Conservation (phyloP, 2,113 vertebrate genomes). For the Sarotherodon lohbergeri region DNA sequence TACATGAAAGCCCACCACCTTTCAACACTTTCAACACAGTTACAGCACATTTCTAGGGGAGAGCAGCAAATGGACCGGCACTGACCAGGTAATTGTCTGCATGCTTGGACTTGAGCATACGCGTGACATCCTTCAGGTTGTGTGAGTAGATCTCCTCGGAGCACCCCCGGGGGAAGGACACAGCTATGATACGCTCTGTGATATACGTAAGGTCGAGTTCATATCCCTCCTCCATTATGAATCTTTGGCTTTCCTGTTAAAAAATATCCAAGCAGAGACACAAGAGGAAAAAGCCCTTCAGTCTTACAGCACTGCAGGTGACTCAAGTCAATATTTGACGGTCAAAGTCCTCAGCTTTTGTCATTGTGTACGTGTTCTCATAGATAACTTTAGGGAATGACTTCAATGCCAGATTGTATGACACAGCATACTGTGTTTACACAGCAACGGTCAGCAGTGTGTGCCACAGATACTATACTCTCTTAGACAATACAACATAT, state of each 20-base stretch:
- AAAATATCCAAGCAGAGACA: background rate
- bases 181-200: slow-evolving; percentile 91
- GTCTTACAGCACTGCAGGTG: background rate
- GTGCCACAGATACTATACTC: background rate
- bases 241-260: slow-evolving; percentile 13
- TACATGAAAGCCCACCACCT: background rate
- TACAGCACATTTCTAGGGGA: background rate
- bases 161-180: slow-evolving; percentile 85
- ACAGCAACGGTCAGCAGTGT: slow-evolving; percentile 1
- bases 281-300: background rate
- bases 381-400: slow-evolving; percentile 23
- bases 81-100: slow-evolving; percentile 94
- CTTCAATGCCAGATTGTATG: slow-evolving; percentile 8
- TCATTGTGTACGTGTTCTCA: slow-evolving; percentile 25
- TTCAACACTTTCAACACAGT: background rate
- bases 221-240: slow-evolving; percentile 86
- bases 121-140: slow-evolving; percentile 86
- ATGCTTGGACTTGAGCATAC: slow-evolving; percentile 95
- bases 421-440: slow-evolving; percentile 41
- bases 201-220: slow-evolving; percentile 94
- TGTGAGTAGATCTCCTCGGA: slow-evolving; percentile 87
- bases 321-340: slow-evolving; percentile 58
- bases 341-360: slow-evolving; percentile 55
- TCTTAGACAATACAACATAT: background rate
- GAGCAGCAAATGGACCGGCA: background rate